These are phyloP conservation scores for Rhogogaster chlorosoma DNA, from an alignment of 2,888 invertebrate genomes.

Conservation along the genomic window DNA sequence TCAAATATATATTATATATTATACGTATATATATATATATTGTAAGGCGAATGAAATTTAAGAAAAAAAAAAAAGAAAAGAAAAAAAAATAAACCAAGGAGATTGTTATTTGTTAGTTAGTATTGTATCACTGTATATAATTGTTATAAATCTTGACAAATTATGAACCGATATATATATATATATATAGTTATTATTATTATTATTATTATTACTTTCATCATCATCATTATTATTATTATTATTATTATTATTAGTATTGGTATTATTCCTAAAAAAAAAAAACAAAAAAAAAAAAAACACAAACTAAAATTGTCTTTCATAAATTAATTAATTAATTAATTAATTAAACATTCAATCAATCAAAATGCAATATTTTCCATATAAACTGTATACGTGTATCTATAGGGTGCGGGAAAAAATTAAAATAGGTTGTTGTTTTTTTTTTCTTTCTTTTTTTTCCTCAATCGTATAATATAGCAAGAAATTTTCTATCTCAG, in stretches of 20 bases:
- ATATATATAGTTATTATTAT: background rate
- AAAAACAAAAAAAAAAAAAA: no score
- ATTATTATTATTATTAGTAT: no score
- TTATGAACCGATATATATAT: background rate
- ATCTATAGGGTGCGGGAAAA: no score
- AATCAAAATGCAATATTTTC: background rate
- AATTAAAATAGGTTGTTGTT: no score
- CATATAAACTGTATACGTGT: background rate
- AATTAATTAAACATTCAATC: no score
- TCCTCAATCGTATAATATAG: no score
- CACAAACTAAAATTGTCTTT: background rate
- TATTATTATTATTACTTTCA: background rate
- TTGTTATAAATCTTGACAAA: slow-evolving; percentile 54
- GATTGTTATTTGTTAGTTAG: slow-evolving; percentile 52
- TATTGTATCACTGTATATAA: slow-evolving; percentile 56
- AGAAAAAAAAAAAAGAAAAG: slow-evolving; percentile 14
- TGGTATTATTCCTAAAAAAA: background rate
- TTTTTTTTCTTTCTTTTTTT: no score
- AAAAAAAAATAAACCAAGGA: slow-evolving; percentile 50
- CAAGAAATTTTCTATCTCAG: no score
- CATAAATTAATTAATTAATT: background rate
- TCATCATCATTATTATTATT: background rate
- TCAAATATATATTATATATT: background rate
- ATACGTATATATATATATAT: background rate
- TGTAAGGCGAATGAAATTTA: background rate